Conservation (phyloP, 2,113 vertebrate genomes). For the Podiceps cristatus region DNA sequence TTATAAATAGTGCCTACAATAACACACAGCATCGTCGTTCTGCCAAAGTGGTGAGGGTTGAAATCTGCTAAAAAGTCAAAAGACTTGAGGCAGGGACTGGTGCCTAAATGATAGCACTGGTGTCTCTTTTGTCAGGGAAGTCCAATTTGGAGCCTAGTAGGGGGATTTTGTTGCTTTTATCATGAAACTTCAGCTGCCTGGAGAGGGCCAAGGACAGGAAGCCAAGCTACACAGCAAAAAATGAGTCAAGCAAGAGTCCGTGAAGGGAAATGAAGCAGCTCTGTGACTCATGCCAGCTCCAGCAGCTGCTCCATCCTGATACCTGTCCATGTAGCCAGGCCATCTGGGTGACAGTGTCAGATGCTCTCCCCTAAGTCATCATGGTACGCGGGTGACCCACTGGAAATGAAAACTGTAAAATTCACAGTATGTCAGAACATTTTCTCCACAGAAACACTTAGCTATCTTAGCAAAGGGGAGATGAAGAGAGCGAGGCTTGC, state of each 20-base stretch:
- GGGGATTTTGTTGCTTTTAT: background rate
- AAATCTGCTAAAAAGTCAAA: background rate
- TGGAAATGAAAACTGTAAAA: background rate
- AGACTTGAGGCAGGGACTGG: background rate
- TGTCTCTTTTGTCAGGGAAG: background rate
- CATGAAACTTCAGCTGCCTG: background rate
- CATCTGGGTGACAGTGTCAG: background rate
- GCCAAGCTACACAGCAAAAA: background rate
- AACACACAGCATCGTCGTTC: background rate
- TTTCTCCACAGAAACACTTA: background rate
- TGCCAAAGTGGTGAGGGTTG: background rate
- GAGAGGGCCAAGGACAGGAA: background rate
- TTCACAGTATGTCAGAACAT: background rate
- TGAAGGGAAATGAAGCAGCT: background rate
- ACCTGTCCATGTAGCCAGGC: background rate
- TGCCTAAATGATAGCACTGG: background rate
- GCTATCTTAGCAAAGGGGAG: background rate
- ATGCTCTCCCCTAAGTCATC: background rate
- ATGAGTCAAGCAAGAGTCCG: background rate
- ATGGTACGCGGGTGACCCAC: fast-evolving
- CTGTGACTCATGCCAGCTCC: background rate
- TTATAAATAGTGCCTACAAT: background rate
- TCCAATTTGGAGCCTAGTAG: background rate
- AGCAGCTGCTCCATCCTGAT: background rate
- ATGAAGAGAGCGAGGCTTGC: background rate